A percentile compares a stretch with the other conserved stretches of the same genome.
phyloP scores from a whole-genome alignment of 2,113 vertebrate genomes.

The Morone saxatilis region DNA sequence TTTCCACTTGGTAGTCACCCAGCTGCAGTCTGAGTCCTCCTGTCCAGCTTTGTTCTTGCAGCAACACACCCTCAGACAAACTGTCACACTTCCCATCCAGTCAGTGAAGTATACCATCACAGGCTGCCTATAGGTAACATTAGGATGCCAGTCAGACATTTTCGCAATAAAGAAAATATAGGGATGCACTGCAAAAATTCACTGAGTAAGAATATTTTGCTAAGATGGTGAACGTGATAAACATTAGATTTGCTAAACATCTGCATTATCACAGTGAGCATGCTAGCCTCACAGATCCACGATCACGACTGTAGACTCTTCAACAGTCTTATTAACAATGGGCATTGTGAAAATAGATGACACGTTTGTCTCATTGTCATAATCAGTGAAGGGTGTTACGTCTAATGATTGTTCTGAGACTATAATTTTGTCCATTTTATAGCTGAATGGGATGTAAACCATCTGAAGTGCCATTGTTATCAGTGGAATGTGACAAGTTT shows the following conservation, averaged over 20 bases:
- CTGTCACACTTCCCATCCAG: background rate
- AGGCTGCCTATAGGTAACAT: background rate
- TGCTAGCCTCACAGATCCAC: background rate
- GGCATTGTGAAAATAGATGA: background rate
- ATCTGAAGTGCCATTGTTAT: background rate
- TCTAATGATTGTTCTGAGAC: background rate
- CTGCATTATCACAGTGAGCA: no score
- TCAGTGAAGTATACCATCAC: background rate
- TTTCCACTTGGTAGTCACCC: conserved; percentile 38
- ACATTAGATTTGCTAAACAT: no score
- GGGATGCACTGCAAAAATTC: background rate
- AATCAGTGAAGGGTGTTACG: background rate
- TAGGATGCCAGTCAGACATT: background rate
- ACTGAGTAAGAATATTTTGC: background rate
- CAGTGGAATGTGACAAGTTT: background rate
- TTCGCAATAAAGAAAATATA: background rate
- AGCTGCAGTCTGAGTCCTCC: conserved; percentile 41
- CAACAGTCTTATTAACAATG: background rate
- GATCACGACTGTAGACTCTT: background rate
- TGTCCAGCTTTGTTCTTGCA: conserved; percentile 26
- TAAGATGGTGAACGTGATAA: no score
- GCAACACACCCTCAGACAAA: conserved; percentile 18
- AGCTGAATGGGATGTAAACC: background rate
- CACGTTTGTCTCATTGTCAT: background rate
- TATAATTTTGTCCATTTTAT: background rate